Evolutionary conservation across 2,888 invertebrate species (phyloP), one percentile per base, ranked within the genome.

Genomic region (Orthonevra nobilis): DNA sequence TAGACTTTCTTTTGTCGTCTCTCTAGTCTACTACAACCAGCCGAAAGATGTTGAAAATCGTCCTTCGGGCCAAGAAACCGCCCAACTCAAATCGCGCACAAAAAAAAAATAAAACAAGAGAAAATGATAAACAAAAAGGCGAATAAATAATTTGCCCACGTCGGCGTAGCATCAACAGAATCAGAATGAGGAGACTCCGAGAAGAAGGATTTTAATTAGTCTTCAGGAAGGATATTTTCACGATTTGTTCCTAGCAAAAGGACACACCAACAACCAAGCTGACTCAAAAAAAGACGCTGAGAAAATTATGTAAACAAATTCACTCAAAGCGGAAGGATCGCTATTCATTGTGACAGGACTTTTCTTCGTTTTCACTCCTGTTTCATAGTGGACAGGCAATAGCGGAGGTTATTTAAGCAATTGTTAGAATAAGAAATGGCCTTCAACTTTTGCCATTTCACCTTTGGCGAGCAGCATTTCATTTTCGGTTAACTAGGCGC

Each of bases 111-210:
- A 48, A 72, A 70, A n/a, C n/a, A n/a, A n/a, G n/a, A n/a, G n/a
- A n/a, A n/a, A n/a, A n/a, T n/a, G n/a, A n/a, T n/a, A n/a, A n/a
- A n/a, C n/a, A n/a, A 64, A 66, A 4, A 52, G 54, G 26, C 72
- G 72, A 79, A 73, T 79, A 72, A 72, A 73, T 79, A 79, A 79
- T 79, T 79, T 61, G 48, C 60, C 77, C 72, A 72, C 72, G 79
- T 72, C 52, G 50, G 23, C 12, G 26, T 50, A 23, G 42, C 44
- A 52, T 52, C 60, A 42, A 0, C 42, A 32, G 48, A 56, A 40
- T 64, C 38, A 32, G 50, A 79, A 54, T 46, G 66, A 58, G 56
- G 32, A n/a, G n/a, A 19, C 30, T 46, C n/a, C 38, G 15, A 15
- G 52, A 60, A 66, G 66, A 56, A 66, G 38, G 66, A 73, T 66